A percentile compares a stretch with the other conserved stretches of the same genome.
phyloP scores from a whole-genome alignment of 2,113 vertebrate species.

The Silurus asotus region DNA sequence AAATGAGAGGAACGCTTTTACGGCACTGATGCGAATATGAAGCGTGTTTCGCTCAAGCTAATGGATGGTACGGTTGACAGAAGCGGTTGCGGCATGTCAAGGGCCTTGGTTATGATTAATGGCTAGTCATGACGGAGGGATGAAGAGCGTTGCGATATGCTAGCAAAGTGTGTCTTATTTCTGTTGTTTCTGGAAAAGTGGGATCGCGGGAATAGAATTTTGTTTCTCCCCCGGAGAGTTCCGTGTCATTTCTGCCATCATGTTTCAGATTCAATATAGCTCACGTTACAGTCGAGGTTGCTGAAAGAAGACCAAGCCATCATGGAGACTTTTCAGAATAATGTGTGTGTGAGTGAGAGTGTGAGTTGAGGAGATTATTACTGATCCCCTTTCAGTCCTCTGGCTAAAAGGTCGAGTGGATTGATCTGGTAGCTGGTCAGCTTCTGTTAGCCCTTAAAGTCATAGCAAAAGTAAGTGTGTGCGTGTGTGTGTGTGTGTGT shows the following conservation, averaged over 20 bases:
- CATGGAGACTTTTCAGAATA: not conserved
- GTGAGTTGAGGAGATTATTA: not conserved
- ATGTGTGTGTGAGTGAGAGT: conserved; percentile 3
- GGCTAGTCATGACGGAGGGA: conserved; percentile 46
- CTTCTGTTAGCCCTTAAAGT: conserved; percentile 53
- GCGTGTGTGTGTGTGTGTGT: conserved; percentile 1
- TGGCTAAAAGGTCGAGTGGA: conserved; percentile 20
- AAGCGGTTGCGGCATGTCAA: conserved; percentile 60
- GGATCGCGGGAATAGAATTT: conserved; percentile 11
- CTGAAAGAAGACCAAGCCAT: not conserved
- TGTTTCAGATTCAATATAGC: conserved; percentile 35
- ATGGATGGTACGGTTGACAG: conserved; percentile 68
- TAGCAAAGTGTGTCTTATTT: conserved; percentile 31
- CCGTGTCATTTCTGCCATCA: conserved; percentile 37
- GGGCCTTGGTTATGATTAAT: conserved; percentile 63
- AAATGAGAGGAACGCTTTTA: conserved; percentile 60
- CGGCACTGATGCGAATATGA: conserved; percentile 62
- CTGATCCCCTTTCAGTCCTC: conserved; percentile 35
- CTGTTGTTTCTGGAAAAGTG: conserved; percentile 15
- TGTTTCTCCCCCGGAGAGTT: conserved; percentile 14
- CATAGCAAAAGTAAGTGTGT: conserved; percentile 32
- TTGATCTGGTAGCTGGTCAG: conserved; percentile 57
- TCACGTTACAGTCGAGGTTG: conserved; percentile 12
- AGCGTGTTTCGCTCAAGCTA: conserved; percentile 61
- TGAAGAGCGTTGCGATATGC: conserved; percentile 7